Conservation (phyloP, 2,113 vertebrate species). For the Osmerus mordax region DNA sequence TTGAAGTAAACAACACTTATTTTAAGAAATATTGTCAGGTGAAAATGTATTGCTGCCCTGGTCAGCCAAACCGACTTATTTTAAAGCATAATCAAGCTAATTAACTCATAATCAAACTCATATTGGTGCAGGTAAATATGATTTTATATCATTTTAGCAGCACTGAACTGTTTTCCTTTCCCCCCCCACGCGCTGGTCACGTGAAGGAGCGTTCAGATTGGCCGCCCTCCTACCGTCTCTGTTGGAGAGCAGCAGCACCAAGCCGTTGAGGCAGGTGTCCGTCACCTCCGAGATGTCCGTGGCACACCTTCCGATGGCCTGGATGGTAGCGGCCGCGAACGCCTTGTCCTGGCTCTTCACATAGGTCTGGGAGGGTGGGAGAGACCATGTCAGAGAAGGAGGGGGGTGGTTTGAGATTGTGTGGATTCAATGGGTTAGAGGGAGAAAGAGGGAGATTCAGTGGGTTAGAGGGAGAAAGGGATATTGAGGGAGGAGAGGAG, state of each 20-base stretch:
- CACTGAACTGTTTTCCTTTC: background rate
- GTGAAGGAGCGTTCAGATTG: background rate
- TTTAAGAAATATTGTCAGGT: too few relatives aligned
- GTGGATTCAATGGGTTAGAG: background rate
- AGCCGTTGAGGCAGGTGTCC: conserved; percentile 90
- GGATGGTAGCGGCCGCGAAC: conserved; percentile 93
- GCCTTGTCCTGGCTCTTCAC: conserved; percentile 97
- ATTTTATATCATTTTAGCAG: too few relatives aligned
- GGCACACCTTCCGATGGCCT: conserved; percentile 93
- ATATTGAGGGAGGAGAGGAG: background rate
- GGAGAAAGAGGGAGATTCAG: too few relatives aligned
- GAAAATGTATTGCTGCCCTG: too few relatives aligned
- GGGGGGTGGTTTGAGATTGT: background rate
- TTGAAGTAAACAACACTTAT: too few relatives aligned
- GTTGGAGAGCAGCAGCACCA: conserved; percentile 93
- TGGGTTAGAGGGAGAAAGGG: background rate
- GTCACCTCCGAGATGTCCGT: conserved; percentile 92
- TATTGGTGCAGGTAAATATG: too few relatives aligned
- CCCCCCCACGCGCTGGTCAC: too few relatives aligned
- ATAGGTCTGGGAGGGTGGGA: conserved; percentile 78
- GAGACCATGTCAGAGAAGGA: background rate
- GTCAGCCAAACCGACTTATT: too few relatives aligned
- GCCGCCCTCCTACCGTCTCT: conserved; percentile 82
- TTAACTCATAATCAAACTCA: too few relatives aligned
- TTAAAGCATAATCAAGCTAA: too few relatives aligned